These are phyloP conservation scores for Cyrtonyx montezumae DNA, from an alignment of 2,113 vertebrate genomes.

Conservation along the genomic window DNA sequence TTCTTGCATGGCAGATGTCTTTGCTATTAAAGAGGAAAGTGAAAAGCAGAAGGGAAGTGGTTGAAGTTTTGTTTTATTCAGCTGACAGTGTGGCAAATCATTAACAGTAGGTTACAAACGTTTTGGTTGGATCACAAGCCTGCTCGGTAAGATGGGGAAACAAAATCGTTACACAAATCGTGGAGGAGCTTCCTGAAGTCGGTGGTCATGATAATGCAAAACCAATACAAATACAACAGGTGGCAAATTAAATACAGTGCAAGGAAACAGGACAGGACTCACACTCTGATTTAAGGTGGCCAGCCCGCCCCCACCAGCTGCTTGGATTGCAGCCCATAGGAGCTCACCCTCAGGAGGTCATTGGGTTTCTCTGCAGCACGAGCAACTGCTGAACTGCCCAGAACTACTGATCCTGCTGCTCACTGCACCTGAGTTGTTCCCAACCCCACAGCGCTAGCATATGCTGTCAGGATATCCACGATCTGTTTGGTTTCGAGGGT, in stretches of 20 bases:
- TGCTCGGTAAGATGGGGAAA: conserved; percentile 73
- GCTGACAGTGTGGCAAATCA: conserved; percentile 74
- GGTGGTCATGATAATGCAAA: conserved; percentile 67
- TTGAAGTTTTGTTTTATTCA: conserved; percentile 76
- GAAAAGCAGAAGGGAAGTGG: neutral
- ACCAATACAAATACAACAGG: conserved; percentile 52
- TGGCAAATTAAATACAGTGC: conserved; percentile 60
- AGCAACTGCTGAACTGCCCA: neutral
- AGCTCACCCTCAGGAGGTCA: neutral
- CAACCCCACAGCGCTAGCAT: conserved; percentile 91
- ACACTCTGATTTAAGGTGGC: neutral
- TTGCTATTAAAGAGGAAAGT: neutral
- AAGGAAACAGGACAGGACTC: conserved; percentile 23
- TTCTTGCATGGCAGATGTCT: neutral
- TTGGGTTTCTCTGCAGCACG: neutral
- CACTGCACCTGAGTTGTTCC: conserved; percentile 89
- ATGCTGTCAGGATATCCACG: conserved; percentile 89
- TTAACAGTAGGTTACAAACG: conserved; percentile 71
- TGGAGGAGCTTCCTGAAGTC: conserved; percentile 63
- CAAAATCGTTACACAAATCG: conserved; percentile 62
- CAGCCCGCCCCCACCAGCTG: conserved; percentile 4
- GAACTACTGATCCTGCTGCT: neutral
- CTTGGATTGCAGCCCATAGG: conserved; percentile 8
- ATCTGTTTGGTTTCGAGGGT: conserved; percentile 95
- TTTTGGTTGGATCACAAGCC: conserved; percentile 75